Base-by-base conservation (phyloP, 2,113 vertebrate species). In the Nycticryphes semicollaris region DNA sequence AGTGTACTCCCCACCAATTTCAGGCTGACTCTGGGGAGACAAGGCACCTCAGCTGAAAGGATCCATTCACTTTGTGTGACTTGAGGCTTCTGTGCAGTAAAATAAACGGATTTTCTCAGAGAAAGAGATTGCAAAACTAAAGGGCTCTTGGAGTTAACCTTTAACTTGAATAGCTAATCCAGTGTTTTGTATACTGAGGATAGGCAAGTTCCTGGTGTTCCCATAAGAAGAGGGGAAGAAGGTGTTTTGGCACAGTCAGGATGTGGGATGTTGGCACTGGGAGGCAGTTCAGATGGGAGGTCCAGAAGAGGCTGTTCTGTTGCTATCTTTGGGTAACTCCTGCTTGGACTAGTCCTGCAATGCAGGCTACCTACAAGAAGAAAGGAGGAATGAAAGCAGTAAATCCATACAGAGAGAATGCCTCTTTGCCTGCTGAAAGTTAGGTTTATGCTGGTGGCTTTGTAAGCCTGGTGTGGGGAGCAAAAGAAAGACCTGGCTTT, bases 81-180 rank as follows among this genome's bases (percentile, higher is more conserved):
- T 7, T 25, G 28, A 88, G 28, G 47, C 28, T 91, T 90, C 72
- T 67, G 31, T 73, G 68, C 31, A 41, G 59, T n/a, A 74, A 82
- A 90, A 83, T 35, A 91, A 76, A 81, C 1, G 0, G n/a, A 83
- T 93, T 88, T 88, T 21, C 63, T 80, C 41, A 80, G 31, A 92
- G 51, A 91, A 91, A 0, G 1, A 75, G 30, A 69, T 24, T 80
- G 78, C 75, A 91, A 83, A 94, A 88, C 28, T 35, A 37, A 86
- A 92, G 28, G n/a, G 22, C 21, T 91, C 31, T 74, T 56, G 22
- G 25, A 94, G 90, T 94, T 97, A 96, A 91, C 75, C 51, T 87
- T 94, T 96, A 94, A 95, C 79, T 84, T 12, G 15, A 94, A 70
- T 74, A 54, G 50, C 51, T 86, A 94, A 95, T 59, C 63, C 68